Conservation (phyloP, 2,113 vertebrate genomes). For the Lanius collurio region DNA sequence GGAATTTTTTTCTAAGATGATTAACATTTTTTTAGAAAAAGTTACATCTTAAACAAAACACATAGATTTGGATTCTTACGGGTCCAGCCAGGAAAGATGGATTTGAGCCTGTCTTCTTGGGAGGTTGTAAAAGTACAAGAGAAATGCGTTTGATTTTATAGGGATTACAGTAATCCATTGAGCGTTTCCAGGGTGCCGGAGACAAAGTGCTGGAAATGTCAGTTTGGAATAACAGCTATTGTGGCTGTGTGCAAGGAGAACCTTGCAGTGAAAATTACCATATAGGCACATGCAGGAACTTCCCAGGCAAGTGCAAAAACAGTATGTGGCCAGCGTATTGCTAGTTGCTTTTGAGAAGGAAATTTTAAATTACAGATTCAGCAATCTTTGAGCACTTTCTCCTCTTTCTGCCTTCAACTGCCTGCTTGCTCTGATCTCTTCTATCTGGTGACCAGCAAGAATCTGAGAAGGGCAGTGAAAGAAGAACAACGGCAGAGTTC, state of each 20-base stretch:
- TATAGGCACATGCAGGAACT: neutral
- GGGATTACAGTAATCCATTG: neutral
- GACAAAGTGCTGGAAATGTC: neutral
- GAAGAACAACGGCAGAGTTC: neutral
- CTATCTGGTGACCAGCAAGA: neutral
- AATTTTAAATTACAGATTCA: neutral
- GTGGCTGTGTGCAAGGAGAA: neutral
- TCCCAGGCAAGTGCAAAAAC: neutral
- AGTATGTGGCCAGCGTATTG: neutral
- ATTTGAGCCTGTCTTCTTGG: neutral
- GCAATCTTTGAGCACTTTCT: neutral
- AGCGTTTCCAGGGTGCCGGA: neutral
- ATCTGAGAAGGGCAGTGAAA: neutral
- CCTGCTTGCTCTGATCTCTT: neutral
- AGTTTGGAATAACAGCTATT: neutral
- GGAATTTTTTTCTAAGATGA: accelerated
- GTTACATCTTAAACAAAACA: neutral
- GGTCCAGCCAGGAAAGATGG: neutral
- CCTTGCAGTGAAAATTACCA: neutral
- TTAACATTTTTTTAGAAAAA: neutral
- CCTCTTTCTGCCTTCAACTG: neutral
- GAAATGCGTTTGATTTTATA: neutral
- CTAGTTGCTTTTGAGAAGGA: neutral
- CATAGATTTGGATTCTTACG: neutral
- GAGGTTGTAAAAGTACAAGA: neutral